Evolutionary conservation across 2,888 invertebrate species (phyloP).

Genomic region (Eristalis arbustorum): DNA sequence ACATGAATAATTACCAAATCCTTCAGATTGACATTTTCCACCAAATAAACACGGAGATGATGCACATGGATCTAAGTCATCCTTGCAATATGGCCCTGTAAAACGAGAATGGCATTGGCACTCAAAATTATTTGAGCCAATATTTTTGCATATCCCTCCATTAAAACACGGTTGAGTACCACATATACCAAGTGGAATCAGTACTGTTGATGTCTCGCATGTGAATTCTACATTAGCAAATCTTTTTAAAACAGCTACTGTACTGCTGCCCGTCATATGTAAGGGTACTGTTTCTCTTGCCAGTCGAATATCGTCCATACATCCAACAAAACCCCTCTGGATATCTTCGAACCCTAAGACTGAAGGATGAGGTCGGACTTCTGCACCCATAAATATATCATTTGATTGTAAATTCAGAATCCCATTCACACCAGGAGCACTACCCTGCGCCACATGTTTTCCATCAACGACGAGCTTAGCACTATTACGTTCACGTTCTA

Average conservation of each 20-base stretch:
- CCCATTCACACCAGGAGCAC: conserved; percentile 90
- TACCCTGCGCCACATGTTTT: conserved; percentile 86
- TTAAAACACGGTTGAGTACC: conserved; percentile 90
- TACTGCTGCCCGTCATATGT: conserved; percentile 85
- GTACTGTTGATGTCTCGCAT: conserved; percentile 83
- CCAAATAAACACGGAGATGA: conserved; percentile 93
- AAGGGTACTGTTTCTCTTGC: conserved; percentile 88
- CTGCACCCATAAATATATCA: conserved; percentile 92
- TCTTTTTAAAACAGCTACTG: conserved; percentile 84
- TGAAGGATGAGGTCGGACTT: conserved; percentile 88
- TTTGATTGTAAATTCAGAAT: conserved; percentile 92
- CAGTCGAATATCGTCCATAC: conserved; percentile 92
- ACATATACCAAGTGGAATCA: conserved; percentile 85
- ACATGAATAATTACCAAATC: conserved; percentile 86
- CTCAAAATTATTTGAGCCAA: conserved; percentile 84
- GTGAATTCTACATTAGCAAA: conserved; percentile 87
- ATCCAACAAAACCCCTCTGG: conserved; percentile 93
- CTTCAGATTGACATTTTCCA: conserved; percentile 85
- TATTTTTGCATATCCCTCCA: conserved; percentile 85
- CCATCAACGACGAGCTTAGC: conserved; percentile 90
- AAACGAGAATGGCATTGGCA: conserved; percentile 91
- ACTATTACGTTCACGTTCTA: conserved; percentile 90
- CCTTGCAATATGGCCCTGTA: conserved; percentile 89
- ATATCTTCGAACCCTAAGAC: conserved; percentile 88
- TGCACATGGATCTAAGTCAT: conserved; percentile 93